Evolutionary conservation across 2,113 vertebrate genomes (phyloP), one percentile per base, ranked within the genome.

Genomic region (Podiceps cristatus): DNA sequence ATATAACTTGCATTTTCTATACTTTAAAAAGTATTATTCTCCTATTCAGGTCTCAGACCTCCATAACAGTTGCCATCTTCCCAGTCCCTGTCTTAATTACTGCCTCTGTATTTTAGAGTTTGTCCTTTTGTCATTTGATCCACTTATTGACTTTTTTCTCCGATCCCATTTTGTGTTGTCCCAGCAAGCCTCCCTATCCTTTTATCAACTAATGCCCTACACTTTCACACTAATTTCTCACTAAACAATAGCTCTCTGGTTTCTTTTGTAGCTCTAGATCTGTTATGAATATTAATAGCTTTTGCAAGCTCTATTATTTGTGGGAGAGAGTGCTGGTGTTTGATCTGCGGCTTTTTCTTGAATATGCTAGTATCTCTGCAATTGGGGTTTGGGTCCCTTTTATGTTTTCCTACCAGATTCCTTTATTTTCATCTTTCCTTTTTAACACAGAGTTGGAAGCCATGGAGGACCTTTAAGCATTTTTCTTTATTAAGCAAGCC

Each of bases 231-330:
- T 97, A 96, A 98, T 97, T 97, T 93, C 91, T 91, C 75, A 96
- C 95, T 94, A 96, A 98, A 98, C 97, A 98, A 97, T 95, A 95
- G 92, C 97, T 97, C 96, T 97, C 77, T 86, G 50, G 50, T 94
- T 96, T 96, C 98, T 98, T 98, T 98, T 98, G 97, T 98, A 97
- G 96, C 93, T 96, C 93, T 95, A 94, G 95, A 96, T 96, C 94
- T 94, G 77, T 96, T 97, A 96, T 98, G 98, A 98, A 98, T 98
- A 98, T 98, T 98, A 98, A 98, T 98, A 95, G 95, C 88, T 96
- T 97, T 95, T 97, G 96, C 95, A 98, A 97, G 88, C 93, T 91
- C 62, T 96, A n/a, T 97, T 98, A 97, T 98, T 98, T 98, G 96
- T 95, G 93, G 92, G 77, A 96, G 77, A 96, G 88, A 91, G 94